Evolutionary conservation across 1,140 invertebrate species (phyloP).

Genomic region (Drosophila nikananu): DNA sequence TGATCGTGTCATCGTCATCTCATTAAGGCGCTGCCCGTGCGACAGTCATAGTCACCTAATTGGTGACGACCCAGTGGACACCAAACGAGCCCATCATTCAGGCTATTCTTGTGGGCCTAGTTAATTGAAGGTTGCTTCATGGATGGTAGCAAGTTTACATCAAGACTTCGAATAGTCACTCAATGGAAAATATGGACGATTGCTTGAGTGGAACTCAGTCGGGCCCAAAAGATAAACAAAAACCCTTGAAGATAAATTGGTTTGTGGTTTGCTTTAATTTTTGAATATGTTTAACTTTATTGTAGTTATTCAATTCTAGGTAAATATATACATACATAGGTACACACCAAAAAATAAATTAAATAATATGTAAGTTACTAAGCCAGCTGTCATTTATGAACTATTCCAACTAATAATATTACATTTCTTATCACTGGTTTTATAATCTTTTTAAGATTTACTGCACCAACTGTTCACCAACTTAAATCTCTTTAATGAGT

Average conservation of each 20-base stretch:
- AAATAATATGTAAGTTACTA: too few species aligned
- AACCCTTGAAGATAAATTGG: constrained; percentile 1
- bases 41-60: constrained; percentile 49
- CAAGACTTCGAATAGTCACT: neutral
- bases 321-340: too few species aligned
- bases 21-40: constrained; percentile 34
- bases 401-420: neutral
- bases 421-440: too few species aligned
- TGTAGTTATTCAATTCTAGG: neutral
- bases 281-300: neutral
- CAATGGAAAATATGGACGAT: constrained; percentile 6
- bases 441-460: neutral
- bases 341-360: too few species aligned
- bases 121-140: constrained; percentile 37
- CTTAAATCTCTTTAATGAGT: neutral
- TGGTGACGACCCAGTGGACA: constrained; percentile 66
- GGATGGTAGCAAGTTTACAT: constrained; percentile 16
- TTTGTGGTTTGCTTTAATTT: neutral
- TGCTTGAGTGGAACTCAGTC: neutral
- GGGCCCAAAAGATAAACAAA: neutral
- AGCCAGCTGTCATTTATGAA: neutral
- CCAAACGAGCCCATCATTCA: constrained; percentile 29
- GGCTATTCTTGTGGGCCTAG: constrained; percentile 28
- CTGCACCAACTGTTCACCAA: neutral
- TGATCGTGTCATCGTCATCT: constrained; percentile 42